These are phyloP conservation scores for Calliscelio sp. DNA, from an alignment of 2,888 invertebrate genomes.

Conservation along the genomic window DNA sequence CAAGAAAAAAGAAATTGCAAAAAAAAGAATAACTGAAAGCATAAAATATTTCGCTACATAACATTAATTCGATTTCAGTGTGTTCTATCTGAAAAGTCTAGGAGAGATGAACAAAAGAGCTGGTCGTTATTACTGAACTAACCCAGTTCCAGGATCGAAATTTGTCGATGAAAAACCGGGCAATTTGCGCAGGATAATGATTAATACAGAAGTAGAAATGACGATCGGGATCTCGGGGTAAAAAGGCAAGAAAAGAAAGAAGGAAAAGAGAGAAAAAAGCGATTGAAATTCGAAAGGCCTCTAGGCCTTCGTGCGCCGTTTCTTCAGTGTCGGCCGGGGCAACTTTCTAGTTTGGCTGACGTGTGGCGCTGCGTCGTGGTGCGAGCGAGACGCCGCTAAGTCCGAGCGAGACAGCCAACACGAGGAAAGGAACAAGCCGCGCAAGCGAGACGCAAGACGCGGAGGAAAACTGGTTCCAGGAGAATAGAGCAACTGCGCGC, in stretches of 20 bases:
- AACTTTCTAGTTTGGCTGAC: slow-evolving; percentile 86
- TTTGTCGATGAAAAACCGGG: slow-evolving; percentile 30
- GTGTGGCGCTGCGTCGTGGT: slow-evolving; percentile 76
- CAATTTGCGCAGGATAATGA: slow-evolving; percentile 25
- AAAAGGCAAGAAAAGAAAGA: slow-evolving; percentile 52
- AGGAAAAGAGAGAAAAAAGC: slow-evolving; percentile 46
- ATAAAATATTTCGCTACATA: no score
- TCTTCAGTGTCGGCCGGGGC: slow-evolving; percentile 83
- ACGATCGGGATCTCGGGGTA: slow-evolving; percentile 51
- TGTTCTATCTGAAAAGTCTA: slow-evolving; percentile 2
- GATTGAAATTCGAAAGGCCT: slow-evolving; percentile 85
- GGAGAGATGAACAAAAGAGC: slow-evolving; percentile 30
- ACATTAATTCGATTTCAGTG: no score
- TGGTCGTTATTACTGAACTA: slow-evolving; percentile 4
- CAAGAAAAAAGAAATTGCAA: no score
- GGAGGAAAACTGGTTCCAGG: slow-evolving; percentile 85
- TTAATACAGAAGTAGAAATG: slow-evolving; percentile 36
- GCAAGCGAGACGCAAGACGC: slow-evolving; percentile 69
- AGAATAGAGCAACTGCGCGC: slow-evolving; percentile 84
- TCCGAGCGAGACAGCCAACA: slow-evolving; percentile 45
- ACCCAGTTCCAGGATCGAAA: slow-evolving; percentile 30
- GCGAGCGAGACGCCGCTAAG: slow-evolving; percentile 42
- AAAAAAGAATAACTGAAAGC: no score
- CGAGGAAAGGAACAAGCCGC: slow-evolving; percentile 63
- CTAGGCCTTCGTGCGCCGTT: slow-evolving; percentile 80